Conservation (phyloP, 2,113 vertebrate species). For the Chionis minor region DNA sequence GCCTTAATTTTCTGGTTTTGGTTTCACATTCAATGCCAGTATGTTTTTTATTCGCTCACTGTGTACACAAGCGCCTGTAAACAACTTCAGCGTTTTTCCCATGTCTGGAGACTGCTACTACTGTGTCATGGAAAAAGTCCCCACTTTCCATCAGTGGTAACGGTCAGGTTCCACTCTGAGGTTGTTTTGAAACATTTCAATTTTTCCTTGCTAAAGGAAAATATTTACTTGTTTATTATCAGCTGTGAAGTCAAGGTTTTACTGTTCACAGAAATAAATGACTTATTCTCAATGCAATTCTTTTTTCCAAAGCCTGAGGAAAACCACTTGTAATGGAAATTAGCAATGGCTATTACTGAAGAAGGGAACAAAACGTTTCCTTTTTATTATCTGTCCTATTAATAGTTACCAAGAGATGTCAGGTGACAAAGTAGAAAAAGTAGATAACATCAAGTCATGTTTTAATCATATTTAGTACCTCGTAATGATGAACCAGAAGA, state of each 20-base stretch:
- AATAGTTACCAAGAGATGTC: constrained; percentile 44
- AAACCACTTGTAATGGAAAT: constrained; percentile 59
- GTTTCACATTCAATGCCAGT: not conserved
- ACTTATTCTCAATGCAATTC: constrained; percentile 26
- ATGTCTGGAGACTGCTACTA: not conserved
- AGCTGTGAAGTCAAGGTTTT: not conserved
- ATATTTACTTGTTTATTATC: constrained; percentile 36
- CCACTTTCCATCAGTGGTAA: not conserved
- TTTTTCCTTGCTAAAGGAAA: constrained; percentile 11
- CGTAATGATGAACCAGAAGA: constrained; percentile 18
- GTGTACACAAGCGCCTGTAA: not conserved
- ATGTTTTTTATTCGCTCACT: not conserved
- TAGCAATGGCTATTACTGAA: constrained; percentile 8
- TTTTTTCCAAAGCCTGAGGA: constrained; percentile 53
- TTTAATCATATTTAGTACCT: constrained; percentile 19
- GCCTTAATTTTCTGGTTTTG: not conserved
- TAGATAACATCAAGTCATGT: constrained; percentile 1
- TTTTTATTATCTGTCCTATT: constrained; percentile 52
- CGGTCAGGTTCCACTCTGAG: not conserved
- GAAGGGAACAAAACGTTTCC: constrained; percentile 23
- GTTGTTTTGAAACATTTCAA: constrained; percentile 5
- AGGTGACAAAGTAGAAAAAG: constrained; percentile 4
- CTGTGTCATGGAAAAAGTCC: not conserved
- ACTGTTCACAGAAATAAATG: constrained; percentile 36
- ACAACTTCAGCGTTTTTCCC: not conserved